These are phyloP conservation scores for Bambusicola thoracicus DNA, from an alignment of 2,113 vertebrate species.

Conservation along the genomic window DNA sequence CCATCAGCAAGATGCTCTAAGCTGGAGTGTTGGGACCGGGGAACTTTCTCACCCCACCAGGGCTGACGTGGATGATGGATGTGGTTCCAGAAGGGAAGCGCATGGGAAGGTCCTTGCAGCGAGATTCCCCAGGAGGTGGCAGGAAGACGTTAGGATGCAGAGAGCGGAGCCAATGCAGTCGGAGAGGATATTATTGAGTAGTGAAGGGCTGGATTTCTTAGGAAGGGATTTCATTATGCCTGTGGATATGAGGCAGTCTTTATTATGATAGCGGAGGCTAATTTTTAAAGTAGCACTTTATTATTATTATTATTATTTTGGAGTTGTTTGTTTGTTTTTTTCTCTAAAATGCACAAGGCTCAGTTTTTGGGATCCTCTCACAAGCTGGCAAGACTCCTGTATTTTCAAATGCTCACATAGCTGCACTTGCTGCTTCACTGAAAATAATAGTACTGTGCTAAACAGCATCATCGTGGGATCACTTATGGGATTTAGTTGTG, in stretches of 20 bases:
- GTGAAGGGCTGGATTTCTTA: background rate
- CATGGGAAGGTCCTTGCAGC: background rate
- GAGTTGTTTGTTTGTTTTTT: too few species aligned
- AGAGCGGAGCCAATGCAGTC: background rate
- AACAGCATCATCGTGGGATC: conserved; percentile 23
- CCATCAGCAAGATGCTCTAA: background rate
- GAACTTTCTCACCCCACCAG: background rate
- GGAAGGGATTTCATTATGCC: background rate
- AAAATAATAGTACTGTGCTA: conserved; percentile 30
- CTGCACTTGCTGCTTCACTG: conserved; percentile 44
- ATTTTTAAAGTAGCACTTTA: background rate
- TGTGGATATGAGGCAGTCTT: background rate
- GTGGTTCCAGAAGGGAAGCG: background rate
- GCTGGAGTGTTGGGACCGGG: background rate
- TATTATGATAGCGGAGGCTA: background rate
- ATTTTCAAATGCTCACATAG: background rate
- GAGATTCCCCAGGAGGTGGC: background rate
- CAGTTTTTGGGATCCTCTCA: background rate
- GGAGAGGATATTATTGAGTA: fast-evolving
- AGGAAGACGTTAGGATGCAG: background rate
- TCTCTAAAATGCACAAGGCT: background rate
- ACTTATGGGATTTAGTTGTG: background rate
- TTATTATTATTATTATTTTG: background rate
- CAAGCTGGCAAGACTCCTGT: background rate
- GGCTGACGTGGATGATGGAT: background rate